These are phyloP conservation scores for Bombus consobrinus DNA, from an alignment of 1,140 invertebrate genomes.

Conservation along the genomic window DNA sequence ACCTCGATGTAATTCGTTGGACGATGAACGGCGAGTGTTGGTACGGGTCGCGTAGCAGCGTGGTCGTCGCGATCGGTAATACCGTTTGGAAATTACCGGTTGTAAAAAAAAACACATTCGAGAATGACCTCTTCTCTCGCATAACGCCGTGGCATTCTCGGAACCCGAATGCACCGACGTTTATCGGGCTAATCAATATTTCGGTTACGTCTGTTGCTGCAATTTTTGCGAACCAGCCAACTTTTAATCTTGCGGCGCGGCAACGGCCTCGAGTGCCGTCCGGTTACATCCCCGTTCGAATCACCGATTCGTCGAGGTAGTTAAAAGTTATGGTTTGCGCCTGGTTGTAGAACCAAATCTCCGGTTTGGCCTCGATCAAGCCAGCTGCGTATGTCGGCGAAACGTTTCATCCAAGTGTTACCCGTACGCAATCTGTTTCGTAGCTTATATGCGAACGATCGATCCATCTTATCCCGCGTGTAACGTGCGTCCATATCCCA, in stretches of 20 bases:
- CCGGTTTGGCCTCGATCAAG: neutral
- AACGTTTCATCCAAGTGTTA: neutral
- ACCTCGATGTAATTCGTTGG: neutral
- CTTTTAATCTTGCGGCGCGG: neutral
- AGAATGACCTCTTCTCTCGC: neutral
- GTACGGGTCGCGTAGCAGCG: neutral
- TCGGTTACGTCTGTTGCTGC: neutral
- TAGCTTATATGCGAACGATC: neutral
- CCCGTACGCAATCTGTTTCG: neutral
- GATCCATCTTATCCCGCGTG: neutral
- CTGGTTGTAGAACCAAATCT: neutral
- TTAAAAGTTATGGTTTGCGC: slow-evolving; percentile 1
- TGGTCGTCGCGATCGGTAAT: neutral
- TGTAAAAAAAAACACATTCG: neutral
- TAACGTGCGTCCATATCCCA: neutral
- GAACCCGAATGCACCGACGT: neutral
- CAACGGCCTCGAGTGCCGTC: neutral
- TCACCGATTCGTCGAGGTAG: slow-evolving; percentile 9
- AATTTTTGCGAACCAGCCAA: neutral
- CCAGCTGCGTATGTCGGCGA: neutral
- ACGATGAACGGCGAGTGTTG: neutral
- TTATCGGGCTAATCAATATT: neutral
- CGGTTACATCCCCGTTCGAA: neutral
- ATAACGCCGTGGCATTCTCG: neutral
- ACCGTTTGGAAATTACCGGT: neutral